Evolutionary conservation across 1,140 invertebrate genomes (phyloP).

Genomic region (Ganaspis sp.): DNA sequence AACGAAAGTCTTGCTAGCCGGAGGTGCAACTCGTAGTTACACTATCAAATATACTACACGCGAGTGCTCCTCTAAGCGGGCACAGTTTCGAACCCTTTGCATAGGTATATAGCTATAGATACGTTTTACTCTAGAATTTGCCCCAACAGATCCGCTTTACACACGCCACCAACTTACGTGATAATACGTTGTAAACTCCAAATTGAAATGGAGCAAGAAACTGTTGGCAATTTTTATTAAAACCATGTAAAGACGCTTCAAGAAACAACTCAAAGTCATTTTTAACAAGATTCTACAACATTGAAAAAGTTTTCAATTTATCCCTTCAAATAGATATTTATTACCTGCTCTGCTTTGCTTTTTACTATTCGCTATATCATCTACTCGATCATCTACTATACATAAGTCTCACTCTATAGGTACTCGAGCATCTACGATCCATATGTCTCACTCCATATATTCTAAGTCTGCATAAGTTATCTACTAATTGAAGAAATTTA

Average conservation of each 20-base stretch:
- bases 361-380: too few relatives aligned
- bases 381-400: too few relatives aligned
- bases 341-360: too few relatives aligned
- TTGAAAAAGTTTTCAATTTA: not conserved
- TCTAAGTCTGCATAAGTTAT: too few relatives aligned
- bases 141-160: not conserved
- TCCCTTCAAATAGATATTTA: too few relatives aligned
- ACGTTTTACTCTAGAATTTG: not conserved
- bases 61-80: not conserved
- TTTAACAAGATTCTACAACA: not conserved
- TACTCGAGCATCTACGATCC: too few relatives aligned
- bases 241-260: not conserved
- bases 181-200: constrained; percentile 5
- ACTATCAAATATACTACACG: constrained; percentile 13
- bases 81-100: not conserved
- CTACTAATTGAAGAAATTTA: too few relatives aligned
- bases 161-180: constrained; percentile 20
- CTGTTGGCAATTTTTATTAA: not conserved
- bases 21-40: constrained; percentile 2
- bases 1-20: constrained; percentile 24
- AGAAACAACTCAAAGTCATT: too few relatives aligned
- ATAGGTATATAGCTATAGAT: not conserved
- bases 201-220: constrained; percentile 4
- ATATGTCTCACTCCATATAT: too few relatives aligned
- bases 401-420: too few relatives aligned